A percentile compares a stretch with the other conserved stretches of the same genome.
phyloP scores from a whole-genome alignment of 2,113 vertebrate genomes.

The Gyps fulvus region DNA sequence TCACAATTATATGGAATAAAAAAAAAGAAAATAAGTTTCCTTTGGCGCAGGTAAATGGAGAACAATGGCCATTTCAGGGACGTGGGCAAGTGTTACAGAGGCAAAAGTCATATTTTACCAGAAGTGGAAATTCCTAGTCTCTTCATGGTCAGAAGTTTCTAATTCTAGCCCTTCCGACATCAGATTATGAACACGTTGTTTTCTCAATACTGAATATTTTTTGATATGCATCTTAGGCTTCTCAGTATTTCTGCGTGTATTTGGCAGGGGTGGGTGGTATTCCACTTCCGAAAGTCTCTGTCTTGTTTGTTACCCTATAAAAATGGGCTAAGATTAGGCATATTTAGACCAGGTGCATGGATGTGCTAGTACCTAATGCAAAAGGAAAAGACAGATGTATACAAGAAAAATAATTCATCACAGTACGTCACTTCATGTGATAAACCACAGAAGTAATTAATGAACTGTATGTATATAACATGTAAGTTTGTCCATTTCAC shows the following conservation, averaged over 20 bases:
- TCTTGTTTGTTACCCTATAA: neutral
- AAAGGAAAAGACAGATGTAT: neutral
- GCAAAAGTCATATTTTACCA: neutral
- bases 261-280: neutral
- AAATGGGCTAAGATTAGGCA: neutral
- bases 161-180: neutral
- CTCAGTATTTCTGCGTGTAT: neutral
- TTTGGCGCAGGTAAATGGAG: neutral
- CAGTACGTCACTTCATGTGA: rapidly evolving
- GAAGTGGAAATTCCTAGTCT: neutral
- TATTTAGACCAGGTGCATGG: neutral
- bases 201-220: neutral
- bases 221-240: neutral
- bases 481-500: neutral
- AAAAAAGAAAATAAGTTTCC: neutral
- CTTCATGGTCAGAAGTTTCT: neutral
- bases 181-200: neutral
- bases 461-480: neutral
- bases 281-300: neutral
- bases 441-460: neutral
- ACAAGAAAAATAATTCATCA: neutral
- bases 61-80: neutral
- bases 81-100: neutral
- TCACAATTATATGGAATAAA: neutral
- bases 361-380: neutral